Base-by-base conservation (phyloP, 1,140 invertebrate genomes). In the Heterodera carotae region DNA sequence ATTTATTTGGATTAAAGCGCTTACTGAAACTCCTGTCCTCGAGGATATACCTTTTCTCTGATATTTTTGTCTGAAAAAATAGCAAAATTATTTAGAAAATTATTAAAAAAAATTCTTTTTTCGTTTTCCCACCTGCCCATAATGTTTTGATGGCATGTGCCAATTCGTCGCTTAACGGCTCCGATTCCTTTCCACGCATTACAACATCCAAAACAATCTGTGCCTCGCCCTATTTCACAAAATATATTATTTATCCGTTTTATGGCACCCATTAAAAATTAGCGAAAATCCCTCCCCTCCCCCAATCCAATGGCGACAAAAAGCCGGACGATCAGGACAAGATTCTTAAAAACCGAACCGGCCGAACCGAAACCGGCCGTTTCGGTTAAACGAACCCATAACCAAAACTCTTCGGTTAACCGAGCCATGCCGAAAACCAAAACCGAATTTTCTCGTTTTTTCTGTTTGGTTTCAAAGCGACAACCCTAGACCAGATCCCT, bases 21-120 rank as follows among this genome's bases (percentile, higher is more conserved):
- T 18, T 53, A 53, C 75, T 90, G 89, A 84, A 87, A 90, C 77
- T 90, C 89, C 43, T 89, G 89, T n/a, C 89, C 89, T 33, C 88
- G 78, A 29, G 68, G 75, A 39, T 88, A 82, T 29, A 88, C 88
- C 34, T 86, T 85, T 27, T 82, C 79, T 34, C 84, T 73, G 8
- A 90, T 84, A 0, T 87, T 87, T 68, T 82, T 81, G 74, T 90
- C 89, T 53, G 22, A 53, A 53, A 31, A 82, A 53, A 18, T 0
- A 0, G 7, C 48, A 12, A 4, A 18, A 18, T 53, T 53, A 22
- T 18, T 1, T 53, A 18, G 4, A 18, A 1, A 1, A 53, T 53
- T 22, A 53, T 53, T 53, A 18, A 5, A 2, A 53, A 53, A 53
- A 18, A 53, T 53, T 22, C 5, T 53, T 53, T 18, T 89, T 76